Evolutionary conservation across 2,113 vertebrate genomes (phyloP).

Genomic region (Sclerurus mexicanus): DNA sequence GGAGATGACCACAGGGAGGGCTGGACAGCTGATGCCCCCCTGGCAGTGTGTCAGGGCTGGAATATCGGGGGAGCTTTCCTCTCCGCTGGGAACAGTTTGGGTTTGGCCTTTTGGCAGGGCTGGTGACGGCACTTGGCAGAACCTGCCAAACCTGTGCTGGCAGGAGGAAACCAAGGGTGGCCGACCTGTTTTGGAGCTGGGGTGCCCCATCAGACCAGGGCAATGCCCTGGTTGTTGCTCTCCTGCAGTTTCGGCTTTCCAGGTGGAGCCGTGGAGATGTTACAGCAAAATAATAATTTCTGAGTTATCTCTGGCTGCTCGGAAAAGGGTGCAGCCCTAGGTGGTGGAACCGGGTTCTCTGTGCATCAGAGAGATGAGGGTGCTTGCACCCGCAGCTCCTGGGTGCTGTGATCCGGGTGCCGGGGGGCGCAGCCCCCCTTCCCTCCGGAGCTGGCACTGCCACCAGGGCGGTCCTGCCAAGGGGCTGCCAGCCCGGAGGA

Average conservation of each 20-base stretch:
- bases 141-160: slow-evolving; percentile 39
- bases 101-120: not conserved
- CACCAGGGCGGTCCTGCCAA: not conserved
- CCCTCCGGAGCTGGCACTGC: not conserved
- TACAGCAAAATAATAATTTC: not conserved
- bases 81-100: not conserved
- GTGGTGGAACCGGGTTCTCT: not conserved
- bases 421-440: not conserved
- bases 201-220: not conserved
- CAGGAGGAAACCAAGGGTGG: not conserved
- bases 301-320: not conserved
- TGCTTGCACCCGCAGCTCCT: not conserved
- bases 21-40: not conserved
- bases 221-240: not conserved
- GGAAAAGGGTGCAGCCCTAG: not conserved
- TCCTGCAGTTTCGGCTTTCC: not conserved
- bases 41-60: not conserved
- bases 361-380: not conserved
- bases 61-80: not conserved
- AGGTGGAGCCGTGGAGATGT: accelerated
- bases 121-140: not conserved
- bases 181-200: not conserved
- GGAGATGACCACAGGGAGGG: not conserved
- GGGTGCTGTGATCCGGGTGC: not conserved
- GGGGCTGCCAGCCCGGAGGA: not conserved